These are phyloP conservation scores for Ochotona princeps DNA, from an alignment of 2,113 vertebrate species.

Conservation along the genomic window DNA sequence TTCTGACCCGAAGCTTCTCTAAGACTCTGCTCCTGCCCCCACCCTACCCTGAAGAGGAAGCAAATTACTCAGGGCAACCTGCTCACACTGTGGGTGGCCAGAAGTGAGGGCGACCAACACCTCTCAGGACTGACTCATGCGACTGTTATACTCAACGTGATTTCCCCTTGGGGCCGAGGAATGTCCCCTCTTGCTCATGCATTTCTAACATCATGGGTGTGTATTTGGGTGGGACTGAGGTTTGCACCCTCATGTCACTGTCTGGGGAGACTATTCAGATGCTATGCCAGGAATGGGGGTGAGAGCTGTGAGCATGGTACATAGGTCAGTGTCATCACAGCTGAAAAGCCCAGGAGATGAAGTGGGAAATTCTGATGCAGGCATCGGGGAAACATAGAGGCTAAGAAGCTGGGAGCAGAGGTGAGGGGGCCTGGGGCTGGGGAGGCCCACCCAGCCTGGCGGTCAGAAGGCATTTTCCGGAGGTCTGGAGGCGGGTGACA, in stretches of 20 bases:
- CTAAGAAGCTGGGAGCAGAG: neutral
- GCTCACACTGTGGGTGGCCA: neutral
- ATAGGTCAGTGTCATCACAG: neutral
- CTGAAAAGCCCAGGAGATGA: neutral
- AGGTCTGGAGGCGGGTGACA: neutral
- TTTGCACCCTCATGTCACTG: neutral
- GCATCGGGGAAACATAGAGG: neutral
- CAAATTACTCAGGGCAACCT: constrained; percentile 6
- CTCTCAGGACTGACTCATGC: constrained; percentile 63
- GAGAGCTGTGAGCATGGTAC: neutral
- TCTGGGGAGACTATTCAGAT: neutral
- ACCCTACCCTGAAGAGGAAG: neutral
- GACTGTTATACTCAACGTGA: constrained; percentile 33
- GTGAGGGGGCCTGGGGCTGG: rapidly evolving
- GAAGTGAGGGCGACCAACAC: neutral
- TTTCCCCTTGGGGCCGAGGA: constrained; percentile 64
- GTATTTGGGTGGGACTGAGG: constrained; percentile 1
- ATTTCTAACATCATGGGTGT: neutral
- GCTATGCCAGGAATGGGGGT: too few species aligned
- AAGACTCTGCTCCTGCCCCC: too few species aligned
- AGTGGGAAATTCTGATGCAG: neutral
- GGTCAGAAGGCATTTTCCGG: neutral
- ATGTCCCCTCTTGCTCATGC: neutral
- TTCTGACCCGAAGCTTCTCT: constrained; percentile 3
- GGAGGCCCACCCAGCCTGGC: neutral